Evolutionary conservation across 2,888 invertebrate genomes (phyloP), one percentile per base, ranked within the genome.

Genomic region (Xestia rhomboidea): DNA sequence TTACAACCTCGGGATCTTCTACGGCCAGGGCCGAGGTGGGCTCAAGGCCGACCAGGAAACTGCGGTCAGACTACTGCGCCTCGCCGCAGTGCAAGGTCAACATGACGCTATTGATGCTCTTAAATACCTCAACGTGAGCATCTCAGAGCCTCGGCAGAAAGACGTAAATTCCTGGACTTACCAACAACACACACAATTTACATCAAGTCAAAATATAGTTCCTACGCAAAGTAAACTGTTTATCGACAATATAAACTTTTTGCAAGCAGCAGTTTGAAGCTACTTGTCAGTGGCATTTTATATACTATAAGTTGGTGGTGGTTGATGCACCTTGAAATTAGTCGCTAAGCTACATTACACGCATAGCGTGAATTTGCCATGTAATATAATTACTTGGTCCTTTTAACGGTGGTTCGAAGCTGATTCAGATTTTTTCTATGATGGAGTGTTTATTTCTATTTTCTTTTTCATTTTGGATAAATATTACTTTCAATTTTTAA

Each of bases 1-100:
- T 88, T 98, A 98, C 91, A 98, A 98, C 91, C 95, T 98, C 72
- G 98, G 97, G 5, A 96, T 98, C 68, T 97, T 97, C 89, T 97
- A 98, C 91, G 97, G 97, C 3, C 97, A 97, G 89, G 98, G 98
- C 0, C 94, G 97, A 82, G 98, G 97, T 24, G 97, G 97, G 0
- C 93, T 98, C 2, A 87, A 94, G 11, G 91, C 94, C 24, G 96
- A 97, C 89, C 89, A 92, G 11, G 91, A 93, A n/a, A 96, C 93
- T 30, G 98, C 97, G 2, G 93, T 94, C 3, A 93, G 97, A 27
- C 91, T 97, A 67, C 93, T 97, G 63, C 97, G 97, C 64, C 92
- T 95, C 51, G 97, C 97, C 62, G 97, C 98, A 5, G 97, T 97
- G 11, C 96, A 96, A 83, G 98, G 98, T 0, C 97, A 97, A 85